These are phyloP conservation scores for Gymnoscelis rufifasciata DNA, from an alignment of 2,888 invertebrate genomes.

Conservation along the genomic window DNA sequence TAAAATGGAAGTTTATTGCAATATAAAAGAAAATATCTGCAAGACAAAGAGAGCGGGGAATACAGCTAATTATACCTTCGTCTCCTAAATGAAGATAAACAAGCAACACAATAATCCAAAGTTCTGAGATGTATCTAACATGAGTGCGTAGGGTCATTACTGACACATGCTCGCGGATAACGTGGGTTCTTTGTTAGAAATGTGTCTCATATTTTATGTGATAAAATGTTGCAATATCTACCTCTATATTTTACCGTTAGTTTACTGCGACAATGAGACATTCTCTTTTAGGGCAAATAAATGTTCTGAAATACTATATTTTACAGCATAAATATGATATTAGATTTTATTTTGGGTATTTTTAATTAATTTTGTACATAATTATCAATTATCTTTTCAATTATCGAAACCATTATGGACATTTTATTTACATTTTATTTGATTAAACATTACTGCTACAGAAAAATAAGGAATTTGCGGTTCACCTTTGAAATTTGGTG, in stretches of 20 bases:
- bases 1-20: constrained; percentile 13
- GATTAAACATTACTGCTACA: too few relatives aligned
- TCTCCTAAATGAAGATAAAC: constrained; percentile 26
- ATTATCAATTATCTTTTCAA: too few relatives aligned
- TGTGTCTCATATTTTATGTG: not conserved
- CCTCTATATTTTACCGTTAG: not conserved
- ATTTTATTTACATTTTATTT: too few relatives aligned
- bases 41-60: constrained; percentile 21
- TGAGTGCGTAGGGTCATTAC: constrained; percentile 8
- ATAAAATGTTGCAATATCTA: not conserved
- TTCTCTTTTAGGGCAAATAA: not conserved
- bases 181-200: constrained; percentile 1
- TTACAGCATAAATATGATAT: too few relatives aligned
- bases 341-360: too few relatives aligned
- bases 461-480: too few relatives aligned
- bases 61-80: constrained; percentile 37
- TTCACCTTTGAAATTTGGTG: too few relatives aligned
- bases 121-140: constrained; percentile 6
- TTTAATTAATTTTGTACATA: too few relatives aligned
- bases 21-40: constrained; percentile 24
- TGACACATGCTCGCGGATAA: not conserved
- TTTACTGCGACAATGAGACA: not conserved
- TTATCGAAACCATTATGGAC: too few relatives aligned
- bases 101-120: constrained; percentile 12
- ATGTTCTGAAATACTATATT: too few relatives aligned